Conservation (phyloP, 2,888 invertebrate species). For the Pyralis farinalis region DNA sequence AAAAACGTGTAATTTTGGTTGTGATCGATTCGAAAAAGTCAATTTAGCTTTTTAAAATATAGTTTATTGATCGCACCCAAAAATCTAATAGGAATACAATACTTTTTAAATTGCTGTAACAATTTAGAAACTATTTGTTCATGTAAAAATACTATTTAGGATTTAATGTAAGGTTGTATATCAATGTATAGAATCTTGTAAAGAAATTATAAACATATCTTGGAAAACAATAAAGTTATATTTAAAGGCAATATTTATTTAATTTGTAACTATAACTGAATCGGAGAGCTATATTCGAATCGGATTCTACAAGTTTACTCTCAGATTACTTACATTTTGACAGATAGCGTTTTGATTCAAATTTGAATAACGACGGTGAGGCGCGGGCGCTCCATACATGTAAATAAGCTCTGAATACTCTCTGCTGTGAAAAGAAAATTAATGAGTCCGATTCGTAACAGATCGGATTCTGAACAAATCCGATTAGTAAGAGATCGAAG, state of each 20-base stretch:
- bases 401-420: no score
- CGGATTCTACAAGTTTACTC: no score
- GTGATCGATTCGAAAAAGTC: slow-evolving; percentile 58
- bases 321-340: no score
- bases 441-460: no score
- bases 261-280: no score
- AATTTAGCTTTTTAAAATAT: slow-evolving; percentile 16
- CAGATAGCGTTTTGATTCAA: no score
- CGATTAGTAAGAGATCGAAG: no score
- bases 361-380: no score
- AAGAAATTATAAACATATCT: slow-evolving; percentile 23
- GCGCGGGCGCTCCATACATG: no score
- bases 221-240: slow-evolving; percentile 41
- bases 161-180: slow-evolving; percentile 38
- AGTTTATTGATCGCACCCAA: slow-evolving; percentile 68
- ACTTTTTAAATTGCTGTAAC: slow-evolving; percentile 25
- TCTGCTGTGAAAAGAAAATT: no score
- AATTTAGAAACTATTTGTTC: slow-evolving; percentile 15
- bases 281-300: no score
- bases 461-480: no score
- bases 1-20: slow-evolving; percentile 53
- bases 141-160: slow-evolving; percentile 17
- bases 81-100: slow-evolving; percentile 24
- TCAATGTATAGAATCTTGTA: slow-evolving; percentile 40
- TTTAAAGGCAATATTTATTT: slow-evolving; percentile 26